Percentiles rank a stretch among this genome's conserved stretches.
Evolutionary conservation across 2,113 vertebrate genomes (phyloP).

Genomic region (Pachycephala philippinensis): DNA sequence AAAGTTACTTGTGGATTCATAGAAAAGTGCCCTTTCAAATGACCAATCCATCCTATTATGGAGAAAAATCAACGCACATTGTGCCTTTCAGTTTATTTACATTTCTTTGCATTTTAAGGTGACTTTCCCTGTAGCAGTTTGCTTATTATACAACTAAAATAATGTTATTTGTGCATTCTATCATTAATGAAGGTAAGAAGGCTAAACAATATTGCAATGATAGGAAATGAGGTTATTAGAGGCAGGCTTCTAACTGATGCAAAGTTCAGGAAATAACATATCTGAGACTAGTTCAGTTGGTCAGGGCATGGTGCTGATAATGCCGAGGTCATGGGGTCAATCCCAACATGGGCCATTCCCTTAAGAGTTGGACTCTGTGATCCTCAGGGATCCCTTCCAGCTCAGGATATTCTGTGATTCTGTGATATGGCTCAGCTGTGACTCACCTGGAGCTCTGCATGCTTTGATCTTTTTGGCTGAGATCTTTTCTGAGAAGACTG

Average conservation of each 20-base stretch:
- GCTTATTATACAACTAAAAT: neutral
- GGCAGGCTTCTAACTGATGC: neutral
- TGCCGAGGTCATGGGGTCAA: neutral
- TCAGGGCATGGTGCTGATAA: neutral
- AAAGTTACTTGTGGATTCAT: neutral
- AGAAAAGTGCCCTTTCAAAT: neutral
- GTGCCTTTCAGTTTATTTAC: neutral
- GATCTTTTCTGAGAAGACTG: neutral
- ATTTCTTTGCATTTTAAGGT: neutral
- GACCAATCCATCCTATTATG: neutral
- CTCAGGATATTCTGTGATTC: neutral
- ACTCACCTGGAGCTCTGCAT: neutral
- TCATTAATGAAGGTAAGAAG: neutral
- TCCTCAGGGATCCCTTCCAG: neutral
- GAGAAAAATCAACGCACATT: neutral
- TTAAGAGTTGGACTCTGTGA: neutral
- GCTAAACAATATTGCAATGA: neutral
- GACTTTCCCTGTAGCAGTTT: neutral
- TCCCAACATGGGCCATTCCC: neutral
- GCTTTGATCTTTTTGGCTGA: neutral
- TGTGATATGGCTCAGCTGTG: neutral
- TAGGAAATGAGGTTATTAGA: neutral
- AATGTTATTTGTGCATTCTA: neutral
- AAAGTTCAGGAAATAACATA: neutral
- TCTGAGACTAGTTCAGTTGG: neutral